phyloP scores from a whole-genome alignment of 1,140 invertebrate species.

The Forficula auricularia region DNA sequence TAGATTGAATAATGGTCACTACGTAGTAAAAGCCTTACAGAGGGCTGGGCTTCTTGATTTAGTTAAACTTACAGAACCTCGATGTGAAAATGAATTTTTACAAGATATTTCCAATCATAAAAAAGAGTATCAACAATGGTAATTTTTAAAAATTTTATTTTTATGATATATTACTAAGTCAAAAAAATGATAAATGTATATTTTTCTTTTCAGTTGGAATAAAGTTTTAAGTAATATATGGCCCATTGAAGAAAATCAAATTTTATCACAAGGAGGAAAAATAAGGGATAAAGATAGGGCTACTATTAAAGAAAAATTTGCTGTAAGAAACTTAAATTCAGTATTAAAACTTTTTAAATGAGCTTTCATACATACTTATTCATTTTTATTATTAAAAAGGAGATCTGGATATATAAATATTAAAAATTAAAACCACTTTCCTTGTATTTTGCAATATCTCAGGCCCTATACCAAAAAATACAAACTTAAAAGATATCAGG shows the following conservation, averaged over 20 bases:
- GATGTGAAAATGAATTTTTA: slow-evolving; percentile 42
- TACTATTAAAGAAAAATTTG: slow-evolving; percentile 84
- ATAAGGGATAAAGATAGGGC: slow-evolving; percentile 75
- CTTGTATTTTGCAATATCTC: no score
- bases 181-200: slow-evolving; percentile 3
- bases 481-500: no score
- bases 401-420: no score
- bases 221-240: slow-evolving; percentile 57
- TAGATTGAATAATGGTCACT: slow-evolving; percentile 81
- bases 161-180: background rate
- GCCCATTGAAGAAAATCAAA: slow-evolving; percentile 41
- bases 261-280: slow-evolving; percentile 40
- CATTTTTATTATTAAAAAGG: slow-evolving; percentile 2
- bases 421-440: no score
- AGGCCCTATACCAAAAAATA: no score
- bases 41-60: slow-evolving; percentile 66
- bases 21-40: slow-evolving; percentile 75
- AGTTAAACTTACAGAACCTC: slow-evolving; percentile 57
- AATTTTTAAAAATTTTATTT: slow-evolving; percentile 15
- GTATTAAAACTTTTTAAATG: no score
- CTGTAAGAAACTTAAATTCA: slow-evolving; percentile 53
- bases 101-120: no score
- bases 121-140: slow-evolving; percentile 19
- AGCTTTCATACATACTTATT: no score
- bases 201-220: slow-evolving; percentile 49